These are phyloP conservation scores for Actinernus sp. DNA, from an alignment of 92 coral and sea anemone species.

Conservation along the genomic window DNA sequence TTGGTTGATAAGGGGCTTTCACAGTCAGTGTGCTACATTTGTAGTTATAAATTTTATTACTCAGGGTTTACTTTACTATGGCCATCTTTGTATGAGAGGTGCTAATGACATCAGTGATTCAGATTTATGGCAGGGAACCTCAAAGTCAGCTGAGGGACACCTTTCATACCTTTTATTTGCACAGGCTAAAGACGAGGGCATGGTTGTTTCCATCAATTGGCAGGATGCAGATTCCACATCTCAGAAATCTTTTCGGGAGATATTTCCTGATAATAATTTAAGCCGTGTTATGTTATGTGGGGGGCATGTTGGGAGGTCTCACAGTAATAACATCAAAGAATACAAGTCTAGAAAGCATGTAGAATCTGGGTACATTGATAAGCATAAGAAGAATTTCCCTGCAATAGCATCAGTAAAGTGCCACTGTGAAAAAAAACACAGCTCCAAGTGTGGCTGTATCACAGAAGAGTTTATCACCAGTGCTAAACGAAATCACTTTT, in stretches of 20 bases:
- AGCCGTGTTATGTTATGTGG: slow-evolving; percentile 27
- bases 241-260: slow-evolving; percentile 3
- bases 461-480: slow-evolving; percentile 41
- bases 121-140: slow-evolving; percentile 68
- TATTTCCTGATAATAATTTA: background rate
- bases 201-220: slow-evolving; percentile 49
- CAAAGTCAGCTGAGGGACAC: slow-evolving; percentile 76
- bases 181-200: slow-evolving; percentile 52
- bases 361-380: slow-evolving; percentile 3
- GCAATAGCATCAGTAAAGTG: slow-evolving; percentile 1
- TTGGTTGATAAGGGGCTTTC: slow-evolving; percentile 23
- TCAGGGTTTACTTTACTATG: slow-evolving; percentile 61
- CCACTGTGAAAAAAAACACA: slow-evolving; percentile 36
- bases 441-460: slow-evolving; percentile 56
- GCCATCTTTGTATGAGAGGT: slow-evolving; percentile 71
- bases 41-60: slow-evolving; percentile 52
- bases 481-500: slow-evolving; percentile 64
- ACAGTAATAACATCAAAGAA: slow-evolving; percentile 24
- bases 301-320: slow-evolving; percentile 40
- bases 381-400: slow-evolving; percentile 28
- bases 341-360: background rate
- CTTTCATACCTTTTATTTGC: slow-evolving; percentile 44
- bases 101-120: slow-evolving; percentile 51
- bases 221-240: slow-evolving; percentile 72
- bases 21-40: slow-evolving; percentile 66